These are phyloP conservation scores for Macaca mulatta DNA, from an alignment of 2,113 vertebrate species.

Conservation along the genomic window DNA sequence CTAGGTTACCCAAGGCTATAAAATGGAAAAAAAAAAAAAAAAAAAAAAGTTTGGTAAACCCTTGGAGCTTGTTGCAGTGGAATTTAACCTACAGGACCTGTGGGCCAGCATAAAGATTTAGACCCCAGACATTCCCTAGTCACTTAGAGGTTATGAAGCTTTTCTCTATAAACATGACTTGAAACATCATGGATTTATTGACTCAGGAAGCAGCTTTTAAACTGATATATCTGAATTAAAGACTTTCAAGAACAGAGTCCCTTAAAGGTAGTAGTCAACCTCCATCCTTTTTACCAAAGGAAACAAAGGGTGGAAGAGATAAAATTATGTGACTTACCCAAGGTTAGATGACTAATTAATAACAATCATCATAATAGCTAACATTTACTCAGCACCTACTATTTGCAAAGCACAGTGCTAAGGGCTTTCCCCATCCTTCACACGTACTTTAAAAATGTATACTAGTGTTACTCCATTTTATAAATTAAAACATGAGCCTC, in stretches of 20 bases:
- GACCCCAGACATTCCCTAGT: background rate
- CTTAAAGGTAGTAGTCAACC: background rate
- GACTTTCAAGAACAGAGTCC: background rate
- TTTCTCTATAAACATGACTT: background rate
- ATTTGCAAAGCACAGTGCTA: background rate
- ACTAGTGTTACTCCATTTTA: background rate
- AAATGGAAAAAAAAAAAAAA: conserved; percentile 40
- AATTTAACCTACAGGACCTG: background rate
- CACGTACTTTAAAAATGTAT: background rate
- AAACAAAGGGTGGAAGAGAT: background rate
- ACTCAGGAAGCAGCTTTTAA: background rate
- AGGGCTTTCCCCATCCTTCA: background rate
- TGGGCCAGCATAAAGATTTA: background rate
- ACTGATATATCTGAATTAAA: background rate
- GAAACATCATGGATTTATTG: conserved; percentile 37
- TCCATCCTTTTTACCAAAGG: background rate
- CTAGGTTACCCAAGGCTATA: conserved; percentile 10
- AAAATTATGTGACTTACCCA: background rate
- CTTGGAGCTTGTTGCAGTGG: background rate
- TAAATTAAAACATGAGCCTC: background rate
- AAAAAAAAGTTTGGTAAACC: conserved; percentile 36
- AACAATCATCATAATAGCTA: background rate
- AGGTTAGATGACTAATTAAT: background rate
- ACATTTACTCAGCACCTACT: background rate
- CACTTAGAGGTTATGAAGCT: background rate